Evolutionary conservation across 2,797 vertebrate species (phyloP), one percentile per base, ranked within the genome.

Genomic region (Urophycis tenuis): DNA sequence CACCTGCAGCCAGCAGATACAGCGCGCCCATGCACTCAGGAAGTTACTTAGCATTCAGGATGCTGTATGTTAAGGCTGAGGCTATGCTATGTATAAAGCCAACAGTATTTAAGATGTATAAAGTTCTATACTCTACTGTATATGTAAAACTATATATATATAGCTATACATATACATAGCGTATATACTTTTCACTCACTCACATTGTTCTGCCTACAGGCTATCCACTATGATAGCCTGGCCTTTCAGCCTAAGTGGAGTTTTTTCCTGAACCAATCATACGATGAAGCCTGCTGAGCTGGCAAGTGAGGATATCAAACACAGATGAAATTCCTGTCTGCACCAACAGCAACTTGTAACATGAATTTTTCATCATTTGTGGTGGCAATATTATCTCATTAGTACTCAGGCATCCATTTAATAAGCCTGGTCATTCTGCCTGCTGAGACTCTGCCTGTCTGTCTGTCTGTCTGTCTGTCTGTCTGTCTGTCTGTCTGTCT

Each of bases 1-100:
- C 90, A 92, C 90, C 91, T 92, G 91, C 88, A 92, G 87, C 88
- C 87, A 90, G 83, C 90, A 92, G 92, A 92, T 93, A 92, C 93
- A 91, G 86, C 88, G 78, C 12, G 36, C 36, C 74, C 83, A 83
- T 91, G 88, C 91, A 92, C 91, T 93, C 92, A 92, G 93, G 76
- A 80, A 76, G 84, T 85, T 86, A 82, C 84, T 93, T 90, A 85
- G 85, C 83, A 93, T 92, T 92, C 90, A 81, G 80, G 79, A 85
- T 84, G 86, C 80, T n/a, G n/a, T n/a, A n/a, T n/a, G n/a, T n/a
- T n/a, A n/a, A n/a, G n/a, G n/a, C n/a, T n/a, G n/a, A n/a, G n/a
- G n/a, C n/a, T n/a, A 82, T 79, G 81, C 79, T 60, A 4, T 60
- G 15, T 60, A 36, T 10, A 36, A 36, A 36, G 35, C 11, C 6